phyloP scores from a whole-genome alignment of 2,888 invertebrate species.

The Panzeria rudis region DNA sequence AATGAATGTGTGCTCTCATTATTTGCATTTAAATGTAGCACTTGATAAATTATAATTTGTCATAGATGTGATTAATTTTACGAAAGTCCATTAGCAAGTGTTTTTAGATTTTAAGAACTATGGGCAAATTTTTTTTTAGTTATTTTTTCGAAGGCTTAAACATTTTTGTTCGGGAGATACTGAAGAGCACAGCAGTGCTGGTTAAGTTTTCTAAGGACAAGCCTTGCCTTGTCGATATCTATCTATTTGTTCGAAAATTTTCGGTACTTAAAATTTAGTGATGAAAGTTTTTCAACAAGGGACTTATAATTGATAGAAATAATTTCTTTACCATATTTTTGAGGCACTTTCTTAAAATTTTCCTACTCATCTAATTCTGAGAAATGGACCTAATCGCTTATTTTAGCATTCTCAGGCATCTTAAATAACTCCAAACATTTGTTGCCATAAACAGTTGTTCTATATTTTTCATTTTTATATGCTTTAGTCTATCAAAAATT shows the following conservation, averaged over 20 bases:
- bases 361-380: too few relatives aligned
- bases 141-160: neutral
- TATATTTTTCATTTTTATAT: neutral
- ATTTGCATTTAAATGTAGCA: neutral
- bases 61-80: constrained; percentile 26
- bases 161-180: neutral
- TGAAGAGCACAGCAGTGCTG: neutral
- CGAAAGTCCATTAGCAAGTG: neutral
- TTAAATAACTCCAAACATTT: neutral
- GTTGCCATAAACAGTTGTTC: neutral
- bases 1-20: constrained; percentile 17
- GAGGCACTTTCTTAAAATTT: too few relatives aligned
- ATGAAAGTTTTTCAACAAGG: too few relatives aligned
- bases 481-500: neutral
- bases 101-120: neutral
- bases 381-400: neutral
- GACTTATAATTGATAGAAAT: too few relatives aligned
- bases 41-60: constrained; percentile 3
- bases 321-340: too few relatives aligned
- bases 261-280: too few relatives aligned
- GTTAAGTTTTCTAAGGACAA: too few relatives aligned
- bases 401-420: neutral
- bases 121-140: neutral
- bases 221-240: too few relatives aligned
- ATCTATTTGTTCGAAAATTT: too few relatives aligned